These are phyloP conservation scores for Enteromius argenteus DNA, from an alignment of 2,797 vertebrate genomes.

Conservation along the genomic window DNA sequence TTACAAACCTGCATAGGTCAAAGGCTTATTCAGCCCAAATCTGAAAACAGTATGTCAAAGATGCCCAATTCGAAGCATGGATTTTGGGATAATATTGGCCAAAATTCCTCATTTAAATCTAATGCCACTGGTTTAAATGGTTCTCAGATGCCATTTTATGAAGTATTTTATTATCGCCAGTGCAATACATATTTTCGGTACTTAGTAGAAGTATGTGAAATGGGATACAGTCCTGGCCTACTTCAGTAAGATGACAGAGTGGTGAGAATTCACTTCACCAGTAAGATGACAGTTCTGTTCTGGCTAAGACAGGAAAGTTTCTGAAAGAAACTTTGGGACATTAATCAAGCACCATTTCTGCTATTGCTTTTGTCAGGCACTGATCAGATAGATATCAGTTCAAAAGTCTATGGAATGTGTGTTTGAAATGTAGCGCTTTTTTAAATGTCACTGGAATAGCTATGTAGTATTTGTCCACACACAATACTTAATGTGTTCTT, in stretches of 20 bases:
- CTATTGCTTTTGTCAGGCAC: constrained; percentile 8
- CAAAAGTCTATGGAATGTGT: neutral
- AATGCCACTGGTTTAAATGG: neutral
- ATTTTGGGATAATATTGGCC: neutral
- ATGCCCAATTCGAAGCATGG: neutral
- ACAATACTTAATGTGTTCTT: neutral
- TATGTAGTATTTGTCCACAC: neutral
- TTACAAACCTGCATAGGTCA: neutral
- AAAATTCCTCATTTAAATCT: neutral
- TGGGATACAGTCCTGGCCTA: neutral
- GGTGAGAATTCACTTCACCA: neutral
- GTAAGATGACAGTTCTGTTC: neutral
- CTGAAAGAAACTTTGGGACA: neutral
- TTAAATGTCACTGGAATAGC: neutral
- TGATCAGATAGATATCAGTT: neutral
- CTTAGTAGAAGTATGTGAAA: constrained; percentile 1
- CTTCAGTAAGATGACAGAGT: neutral
- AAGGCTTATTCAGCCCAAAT: neutral
- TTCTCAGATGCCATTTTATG: neutral
- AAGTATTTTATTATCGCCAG: neutral
- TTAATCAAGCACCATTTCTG: neutral
- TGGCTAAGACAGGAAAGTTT: neutral
- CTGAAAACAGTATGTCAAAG: neutral
- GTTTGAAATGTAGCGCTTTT: neutral
- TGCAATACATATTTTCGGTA: constrained; percentile 3